Evolutionary conservation across 2,797 vertebrate genomes (phyloP).

Genomic region (Loriculus beryllinus): DNA sequence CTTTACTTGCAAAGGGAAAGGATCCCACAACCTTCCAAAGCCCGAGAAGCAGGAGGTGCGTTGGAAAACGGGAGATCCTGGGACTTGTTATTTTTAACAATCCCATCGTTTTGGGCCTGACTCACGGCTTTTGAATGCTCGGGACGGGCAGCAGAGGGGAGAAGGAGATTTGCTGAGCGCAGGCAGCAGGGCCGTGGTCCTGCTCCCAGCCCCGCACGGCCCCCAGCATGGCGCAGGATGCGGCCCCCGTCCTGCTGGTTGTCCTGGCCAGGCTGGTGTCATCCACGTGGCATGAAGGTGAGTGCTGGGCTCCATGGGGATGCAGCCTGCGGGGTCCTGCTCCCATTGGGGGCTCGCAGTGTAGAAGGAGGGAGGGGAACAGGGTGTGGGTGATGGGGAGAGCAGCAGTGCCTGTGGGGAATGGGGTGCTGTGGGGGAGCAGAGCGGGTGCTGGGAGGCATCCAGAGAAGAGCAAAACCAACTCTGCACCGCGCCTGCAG

Average conservation of each 20-base stretch:
- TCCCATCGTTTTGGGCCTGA: conserved; percentile 53
- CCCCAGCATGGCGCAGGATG: conserved; percentile 52
- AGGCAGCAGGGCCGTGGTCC: background rate
- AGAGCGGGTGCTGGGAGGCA: background rate
- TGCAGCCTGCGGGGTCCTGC: rapidly evolving
- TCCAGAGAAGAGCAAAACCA: conserved; percentile 39
- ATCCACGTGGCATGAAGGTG: conserved; percentile 77
- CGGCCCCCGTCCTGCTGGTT: conserved; percentile 60
- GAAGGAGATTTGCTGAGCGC: background rate
- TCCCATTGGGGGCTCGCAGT: rapidly evolving
- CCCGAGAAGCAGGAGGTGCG: background rate
- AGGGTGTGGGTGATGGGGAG: rapidly evolving
- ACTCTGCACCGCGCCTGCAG: conserved; percentile 1
- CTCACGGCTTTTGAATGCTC: conserved; percentile 55
- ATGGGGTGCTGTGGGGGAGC: background rate
- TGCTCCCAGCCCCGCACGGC: background rate
- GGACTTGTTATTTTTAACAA: conserved; percentile 37
- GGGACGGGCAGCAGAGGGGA: background rate
- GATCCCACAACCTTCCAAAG: background rate
- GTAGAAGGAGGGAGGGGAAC: background rate
- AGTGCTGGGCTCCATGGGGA: background rate
- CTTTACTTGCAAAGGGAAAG: background rate
- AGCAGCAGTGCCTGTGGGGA: background rate
- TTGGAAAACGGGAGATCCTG: background rate
- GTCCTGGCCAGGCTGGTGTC: conserved; percentile 63